Conservation (phyloP, 2,797 vertebrate genomes). For the Pseudochirops corinnae region DNA sequence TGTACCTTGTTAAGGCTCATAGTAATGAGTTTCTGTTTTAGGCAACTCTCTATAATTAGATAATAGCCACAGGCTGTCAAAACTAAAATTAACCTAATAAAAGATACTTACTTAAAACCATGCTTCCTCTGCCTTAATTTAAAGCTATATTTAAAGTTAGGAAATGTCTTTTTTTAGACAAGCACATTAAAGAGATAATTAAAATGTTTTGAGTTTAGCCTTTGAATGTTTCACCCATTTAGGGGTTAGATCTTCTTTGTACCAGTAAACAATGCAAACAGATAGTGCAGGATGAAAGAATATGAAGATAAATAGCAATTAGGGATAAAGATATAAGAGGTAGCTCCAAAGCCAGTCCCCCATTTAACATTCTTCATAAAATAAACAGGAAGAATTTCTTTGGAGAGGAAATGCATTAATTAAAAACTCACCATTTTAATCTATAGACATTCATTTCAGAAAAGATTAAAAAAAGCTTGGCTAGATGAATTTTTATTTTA, state of each 20-base stretch:
- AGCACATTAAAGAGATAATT: conserved; percentile 54
- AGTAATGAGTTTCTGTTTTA: conserved; percentile 76
- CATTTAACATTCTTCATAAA: conserved; percentile 27
- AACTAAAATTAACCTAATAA: conserved; percentile 79
- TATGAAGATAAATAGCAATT: conserved; percentile 28
- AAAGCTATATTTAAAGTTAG: conserved; percentile 69
- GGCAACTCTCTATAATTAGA: conserved; percentile 74
- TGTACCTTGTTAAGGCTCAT: conserved; percentile 62
- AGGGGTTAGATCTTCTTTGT: conserved; percentile 15
- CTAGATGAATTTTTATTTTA: neutral
- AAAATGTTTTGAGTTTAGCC: neutral
- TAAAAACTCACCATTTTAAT: conserved; percentile 12
- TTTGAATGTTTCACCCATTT: conserved; percentile 23
- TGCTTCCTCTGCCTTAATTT: conserved; percentile 68
- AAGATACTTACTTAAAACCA: conserved; percentile 73
- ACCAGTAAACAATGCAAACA: neutral
- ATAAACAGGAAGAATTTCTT: conserved; percentile 23
- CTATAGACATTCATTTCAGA: neutral
- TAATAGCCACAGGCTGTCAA: conserved; percentile 67
- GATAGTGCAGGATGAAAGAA: conserved; percentile 36
- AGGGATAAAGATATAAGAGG: conserved; percentile 12
- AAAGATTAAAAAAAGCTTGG: conserved; percentile 26
- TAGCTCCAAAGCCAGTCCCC: neutral
- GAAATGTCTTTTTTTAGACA: conserved; percentile 54
- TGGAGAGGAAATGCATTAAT: conserved; percentile 16